A percentile compares a stretch with the other conserved stretches of the same genome.
These are phyloP conservation scores for Pedetes capensis DNA, from an alignment of 2,113 vertebrate species.

Conservation along the genomic window DNA sequence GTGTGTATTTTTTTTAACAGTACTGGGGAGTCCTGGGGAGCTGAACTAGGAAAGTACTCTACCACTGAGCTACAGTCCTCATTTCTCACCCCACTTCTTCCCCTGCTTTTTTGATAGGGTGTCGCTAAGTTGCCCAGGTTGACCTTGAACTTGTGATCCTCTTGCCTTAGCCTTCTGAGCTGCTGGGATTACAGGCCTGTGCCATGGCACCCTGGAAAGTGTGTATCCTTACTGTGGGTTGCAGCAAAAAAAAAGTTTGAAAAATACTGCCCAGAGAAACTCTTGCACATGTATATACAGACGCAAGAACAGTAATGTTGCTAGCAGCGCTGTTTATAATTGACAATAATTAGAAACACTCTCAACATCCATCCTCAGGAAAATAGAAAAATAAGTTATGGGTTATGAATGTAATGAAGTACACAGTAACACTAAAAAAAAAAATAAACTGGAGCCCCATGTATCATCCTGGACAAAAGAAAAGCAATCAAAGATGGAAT, in stretches of 20 bases:
- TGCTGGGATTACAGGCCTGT: too few relatives aligned
- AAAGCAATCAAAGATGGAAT: not conserved
- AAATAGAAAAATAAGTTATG: constrained; percentile 1
- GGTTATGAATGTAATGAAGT: not conserved
- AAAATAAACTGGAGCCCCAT: not conserved
- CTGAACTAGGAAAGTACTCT: too few relatives aligned
- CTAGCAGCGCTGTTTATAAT: not conserved
- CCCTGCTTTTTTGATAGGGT: too few relatives aligned
- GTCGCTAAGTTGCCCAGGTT: too few relatives aligned
- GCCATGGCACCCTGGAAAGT: too few relatives aligned
- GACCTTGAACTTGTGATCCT: too few relatives aligned
- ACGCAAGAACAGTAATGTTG: not conserved
- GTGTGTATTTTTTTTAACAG: too few relatives aligned
- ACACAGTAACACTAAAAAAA: not conserved
- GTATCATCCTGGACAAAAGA: not conserved
- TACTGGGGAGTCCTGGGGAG: too few relatives aligned
- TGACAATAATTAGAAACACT: not conserved
- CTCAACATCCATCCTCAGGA: not conserved
- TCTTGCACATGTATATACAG: not conserved
- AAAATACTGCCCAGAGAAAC: not conserved
- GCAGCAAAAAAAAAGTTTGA: not conserved
- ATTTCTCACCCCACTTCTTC: too few relatives aligned
- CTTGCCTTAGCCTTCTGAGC: too few relatives aligned
- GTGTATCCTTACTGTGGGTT: not conserved
- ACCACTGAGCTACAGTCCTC: too few relatives aligned